phyloP scores from a whole-genome alignment of 2,113 vertebrate genomes.

The Psammodynastes pulverulentus region DNA sequence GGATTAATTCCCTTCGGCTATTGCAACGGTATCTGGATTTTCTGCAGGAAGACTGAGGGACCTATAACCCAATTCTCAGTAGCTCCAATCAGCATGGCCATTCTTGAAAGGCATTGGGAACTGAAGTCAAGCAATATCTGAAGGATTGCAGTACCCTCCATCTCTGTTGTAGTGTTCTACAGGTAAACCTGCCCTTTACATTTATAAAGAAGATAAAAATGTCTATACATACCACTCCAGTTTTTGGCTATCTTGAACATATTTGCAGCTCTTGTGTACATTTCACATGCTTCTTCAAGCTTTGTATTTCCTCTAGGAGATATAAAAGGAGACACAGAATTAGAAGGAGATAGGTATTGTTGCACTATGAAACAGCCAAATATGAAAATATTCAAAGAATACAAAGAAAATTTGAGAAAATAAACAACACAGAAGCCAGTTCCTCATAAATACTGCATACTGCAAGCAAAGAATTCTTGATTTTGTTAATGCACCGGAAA shows the following conservation, averaged over 20 bases:
- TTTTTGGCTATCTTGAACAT: constrained; percentile 99
- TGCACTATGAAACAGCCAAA: background rate
- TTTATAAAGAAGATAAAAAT: constrained; percentile 26
- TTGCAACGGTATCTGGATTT: background rate
- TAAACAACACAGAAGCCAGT: background rate
- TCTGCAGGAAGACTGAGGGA: background rate
- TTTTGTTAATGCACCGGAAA: background rate
- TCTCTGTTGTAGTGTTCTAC: background rate
- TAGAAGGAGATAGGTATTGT: background rate
- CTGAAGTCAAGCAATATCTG: background rate
- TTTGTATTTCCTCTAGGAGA: constrained; percentile 86
- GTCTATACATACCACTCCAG: constrained; percentile 85
- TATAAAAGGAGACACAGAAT: constrained; percentile 14
- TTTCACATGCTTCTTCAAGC: constrained; percentile 96
- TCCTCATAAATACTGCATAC: background rate
- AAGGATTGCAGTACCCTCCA: background rate
- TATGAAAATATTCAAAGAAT: background rate
- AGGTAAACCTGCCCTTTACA: background rate
- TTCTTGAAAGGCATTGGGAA: background rate
- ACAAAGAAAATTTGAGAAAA: background rate
- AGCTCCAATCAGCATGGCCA: background rate
- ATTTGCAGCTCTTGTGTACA: constrained; percentile 97
- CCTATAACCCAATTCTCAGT: background rate
- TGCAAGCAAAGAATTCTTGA: background rate
- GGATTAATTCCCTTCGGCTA: background rate